Conservation (phyloP, 37 sponge, comb jelly and placozoan genomes). For the Ianthella basta region DNA sequence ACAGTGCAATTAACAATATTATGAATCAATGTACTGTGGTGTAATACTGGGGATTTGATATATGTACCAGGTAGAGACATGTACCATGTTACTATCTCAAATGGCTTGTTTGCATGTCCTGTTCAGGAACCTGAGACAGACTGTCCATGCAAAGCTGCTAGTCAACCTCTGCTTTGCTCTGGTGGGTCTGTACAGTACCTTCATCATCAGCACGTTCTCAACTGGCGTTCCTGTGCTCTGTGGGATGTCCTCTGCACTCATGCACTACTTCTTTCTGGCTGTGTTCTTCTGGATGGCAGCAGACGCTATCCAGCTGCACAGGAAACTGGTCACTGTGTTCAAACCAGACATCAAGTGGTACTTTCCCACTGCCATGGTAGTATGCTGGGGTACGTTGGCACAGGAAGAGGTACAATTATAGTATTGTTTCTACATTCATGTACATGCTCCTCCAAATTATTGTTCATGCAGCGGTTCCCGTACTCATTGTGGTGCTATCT, state of each 20-base stretch:
- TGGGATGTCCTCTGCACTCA: slow-evolving; percentile 51
- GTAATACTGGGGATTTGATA: too few relatives aligned
- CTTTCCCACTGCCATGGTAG: too few relatives aligned
- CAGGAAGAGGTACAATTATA: too few relatives aligned
- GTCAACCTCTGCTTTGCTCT: slow-evolving; percentile 61
- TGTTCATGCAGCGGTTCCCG: too few relatives aligned
- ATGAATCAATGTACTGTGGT: too few relatives aligned
- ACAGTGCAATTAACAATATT: too few relatives aligned
- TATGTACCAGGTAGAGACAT: too few relatives aligned
- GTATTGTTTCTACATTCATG: too few relatives aligned
- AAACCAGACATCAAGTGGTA: neutral
- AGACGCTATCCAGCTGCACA: slow-evolving; percentile 61
- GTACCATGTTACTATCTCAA: too few relatives aligned
- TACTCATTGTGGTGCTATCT: too few relatives aligned
- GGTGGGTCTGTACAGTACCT: slow-evolving; percentile 45
- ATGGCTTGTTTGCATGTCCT: neutral
- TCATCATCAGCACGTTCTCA: slow-evolving; percentile 35
- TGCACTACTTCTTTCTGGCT: slow-evolving; percentile 72
- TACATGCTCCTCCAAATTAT: too few relatives aligned
- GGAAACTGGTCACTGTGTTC: slow-evolving; percentile 54
- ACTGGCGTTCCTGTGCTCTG: slow-evolving; percentile 39
- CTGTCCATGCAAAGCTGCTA: slow-evolving; percentile 36
- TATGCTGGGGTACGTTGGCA: too few relatives aligned
- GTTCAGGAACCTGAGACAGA: slow-evolving; percentile 41
- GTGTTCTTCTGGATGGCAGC: slow-evolving; percentile 64